Percentiles rank a stretch among this genome's conserved stretches.
Evolutionary conservation across 2,113 vertebrate genomes (phyloP).

Genomic region (Pithys albifrons): DNA sequence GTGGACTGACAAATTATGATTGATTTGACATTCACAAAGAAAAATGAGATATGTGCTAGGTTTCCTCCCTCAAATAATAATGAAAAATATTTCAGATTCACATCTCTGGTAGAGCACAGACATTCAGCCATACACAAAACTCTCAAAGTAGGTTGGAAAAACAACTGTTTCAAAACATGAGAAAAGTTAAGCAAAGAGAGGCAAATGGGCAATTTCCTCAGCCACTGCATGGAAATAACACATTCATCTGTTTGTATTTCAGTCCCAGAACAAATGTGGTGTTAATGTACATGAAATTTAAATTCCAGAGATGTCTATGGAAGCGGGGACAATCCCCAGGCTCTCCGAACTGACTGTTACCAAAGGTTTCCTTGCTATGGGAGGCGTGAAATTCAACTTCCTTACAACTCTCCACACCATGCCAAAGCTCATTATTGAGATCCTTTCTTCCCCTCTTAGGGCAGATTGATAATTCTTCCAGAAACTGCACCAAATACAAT

Average conservation of each 20-base stretch:
- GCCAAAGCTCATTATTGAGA: constrained; percentile 13
- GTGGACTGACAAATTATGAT: neutral
- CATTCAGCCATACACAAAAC: neutral
- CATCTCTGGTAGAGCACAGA: neutral
- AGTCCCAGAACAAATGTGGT: neutral
- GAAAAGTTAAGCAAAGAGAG: neutral
- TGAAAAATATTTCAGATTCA: neutral
- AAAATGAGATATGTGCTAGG: neutral
- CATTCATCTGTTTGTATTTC: neutral
- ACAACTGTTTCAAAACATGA: neutral
- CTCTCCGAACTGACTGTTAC: neutral
- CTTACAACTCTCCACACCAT: neutral
- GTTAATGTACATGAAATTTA: neutral
- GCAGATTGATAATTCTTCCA: neutral
- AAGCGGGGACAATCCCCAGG: neutral
- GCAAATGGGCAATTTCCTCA: neutral
- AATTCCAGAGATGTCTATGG: neutral
- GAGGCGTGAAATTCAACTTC: neutral
- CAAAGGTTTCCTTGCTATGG: neutral
- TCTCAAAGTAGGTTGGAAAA: neutral
- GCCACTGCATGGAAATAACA: neutral
- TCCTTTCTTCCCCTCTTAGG: neutral
- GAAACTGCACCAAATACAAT: neutral
- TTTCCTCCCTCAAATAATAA: constrained; percentile 8
- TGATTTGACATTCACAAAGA: neutral